Percentiles rank a stretch among this genome's conserved stretches.
Conservation (phyloP, 1,140 invertebrate species). For the Stegodyphus dumicola region DNA sequence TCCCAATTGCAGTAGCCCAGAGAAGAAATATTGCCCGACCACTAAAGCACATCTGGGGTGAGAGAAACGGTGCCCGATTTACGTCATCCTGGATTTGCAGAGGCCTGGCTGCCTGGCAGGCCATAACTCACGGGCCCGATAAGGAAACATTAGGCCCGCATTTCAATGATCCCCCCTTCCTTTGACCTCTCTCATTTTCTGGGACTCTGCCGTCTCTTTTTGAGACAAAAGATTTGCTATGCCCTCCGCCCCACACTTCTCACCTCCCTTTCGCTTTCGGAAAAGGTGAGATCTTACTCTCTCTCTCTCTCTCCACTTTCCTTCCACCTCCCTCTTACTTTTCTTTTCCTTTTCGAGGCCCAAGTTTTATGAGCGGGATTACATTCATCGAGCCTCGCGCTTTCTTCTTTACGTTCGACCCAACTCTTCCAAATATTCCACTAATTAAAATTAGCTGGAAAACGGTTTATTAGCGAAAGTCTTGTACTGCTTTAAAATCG, state of each 20-base stretch:
- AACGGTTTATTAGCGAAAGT: too few species aligned
- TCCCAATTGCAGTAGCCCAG: conserved; percentile 46
- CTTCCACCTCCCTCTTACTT: not conserved
- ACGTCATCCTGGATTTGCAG: conserved; percentile 58
- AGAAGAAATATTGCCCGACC: conserved; percentile 54
- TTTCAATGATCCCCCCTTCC: conserved; percentile 57
- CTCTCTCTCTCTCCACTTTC: not conserved
- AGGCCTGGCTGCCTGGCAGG: conserved; percentile 49
- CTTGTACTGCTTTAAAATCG: too few species aligned
- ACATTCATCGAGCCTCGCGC: not conserved
- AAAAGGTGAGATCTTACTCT: conserved; percentile 58
- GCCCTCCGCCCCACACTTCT: not conserved
- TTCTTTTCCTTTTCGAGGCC: not conserved
- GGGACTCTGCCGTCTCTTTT: conserved; percentile 5
- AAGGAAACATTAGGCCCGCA: conserved; percentile 60
- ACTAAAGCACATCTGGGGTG: conserved; percentile 60
- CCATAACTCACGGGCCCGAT: conserved; percentile 56
- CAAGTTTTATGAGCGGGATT: conserved; percentile 55
- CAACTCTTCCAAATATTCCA: too few species aligned
- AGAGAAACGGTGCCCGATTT: conserved; percentile 58
- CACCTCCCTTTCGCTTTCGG: too few species aligned
- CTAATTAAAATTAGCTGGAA: too few species aligned
- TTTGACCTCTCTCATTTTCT: conserved; percentile 52
- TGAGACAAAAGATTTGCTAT: conserved; percentile 34
- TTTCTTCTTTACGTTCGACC: too few species aligned